Percentiles rank a stretch among this genome's conserved stretches.
Evolutionary conservation across 2,797 vertebrate genomes (phyloP).

Genomic region (Myotis findleyi): DNA sequence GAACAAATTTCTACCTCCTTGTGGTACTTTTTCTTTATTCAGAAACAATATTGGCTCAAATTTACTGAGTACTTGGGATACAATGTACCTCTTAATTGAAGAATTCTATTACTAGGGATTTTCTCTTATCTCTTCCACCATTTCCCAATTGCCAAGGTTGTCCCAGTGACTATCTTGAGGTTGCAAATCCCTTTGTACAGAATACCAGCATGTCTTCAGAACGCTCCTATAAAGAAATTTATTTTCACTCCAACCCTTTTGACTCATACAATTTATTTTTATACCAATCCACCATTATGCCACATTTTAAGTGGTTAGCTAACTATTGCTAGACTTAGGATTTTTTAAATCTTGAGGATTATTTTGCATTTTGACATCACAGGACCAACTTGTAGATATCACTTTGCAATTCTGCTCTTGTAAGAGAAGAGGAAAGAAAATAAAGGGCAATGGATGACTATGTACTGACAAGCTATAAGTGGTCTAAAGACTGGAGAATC

Average conservation of each 20-base stretch:
- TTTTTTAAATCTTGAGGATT: slow-evolving; percentile 51
- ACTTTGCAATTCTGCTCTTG: slow-evolving; percentile 18
- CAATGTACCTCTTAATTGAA: slow-evolving; percentile 14
- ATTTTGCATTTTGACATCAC: not conserved
- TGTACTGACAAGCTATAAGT: not conserved
- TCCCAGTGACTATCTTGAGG: not conserved
- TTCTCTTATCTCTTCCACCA: slow-evolving; percentile 19
- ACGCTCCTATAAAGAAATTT: not conserved
- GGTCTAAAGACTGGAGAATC: not conserved
- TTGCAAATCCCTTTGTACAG: not conserved
- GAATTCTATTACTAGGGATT: not conserved
- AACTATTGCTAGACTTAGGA: not conserved
- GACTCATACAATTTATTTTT: not conserved
- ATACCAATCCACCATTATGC: not conserved
- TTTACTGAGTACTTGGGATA: not conserved
- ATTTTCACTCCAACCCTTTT: not conserved
- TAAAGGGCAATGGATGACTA: not conserved
- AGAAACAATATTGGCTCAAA: slow-evolving; percentile 31
- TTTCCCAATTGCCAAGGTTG: not conserved
- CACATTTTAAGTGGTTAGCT: slow-evolving; percentile 24
- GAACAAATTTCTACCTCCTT: not conserved
- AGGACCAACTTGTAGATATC: not conserved
- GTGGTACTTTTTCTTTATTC: not conserved
- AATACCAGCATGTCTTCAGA: not conserved
- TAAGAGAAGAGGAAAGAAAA: not conserved